Evolutionary conservation across 2,797 vertebrate species (phyloP), one percentile per base, ranked within the genome.

Genomic region (Protonibea diacanthus): DNA sequence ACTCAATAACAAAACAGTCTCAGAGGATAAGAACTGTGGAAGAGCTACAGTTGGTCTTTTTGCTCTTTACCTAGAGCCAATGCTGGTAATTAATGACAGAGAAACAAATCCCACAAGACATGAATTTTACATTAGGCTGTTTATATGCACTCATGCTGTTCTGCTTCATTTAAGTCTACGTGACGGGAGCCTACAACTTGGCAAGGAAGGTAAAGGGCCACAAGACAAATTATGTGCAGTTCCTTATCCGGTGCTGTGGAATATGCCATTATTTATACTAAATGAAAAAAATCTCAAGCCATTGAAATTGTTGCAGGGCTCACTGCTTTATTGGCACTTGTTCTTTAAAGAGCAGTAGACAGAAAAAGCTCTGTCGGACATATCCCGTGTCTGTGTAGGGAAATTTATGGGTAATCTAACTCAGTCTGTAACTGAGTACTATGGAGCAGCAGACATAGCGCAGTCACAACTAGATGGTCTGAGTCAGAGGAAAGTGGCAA

Each of bases 101-200:
- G 74, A 85, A 90, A 92, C 84, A 91, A 91, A 90, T 89, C 93
- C 91, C 90, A 80, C 80, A 80, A 85, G 91, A 91, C 91, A 92
- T 93, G 84, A 91, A 94, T 93, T 93, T 93, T 91, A 77, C 87
- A 94, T 92, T 63, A 91, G 88, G 83, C 74, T 91, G 88, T 91
- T 93, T 90, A 88, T 88, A 85, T 83, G 77, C 75, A 14, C 74
- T 82, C 77, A 74, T 78, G 77, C 86, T 77, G 87, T 70, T 86
- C 75, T 62, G 68, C 78, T 79, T 74, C 62, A 83, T 89, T 82
- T 80, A 48, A 73, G 60, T 82, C 66, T 80, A 65, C 53, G 52
- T 76, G 89, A 88, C 44, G 18, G 29, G 71, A 83, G 84, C 68
- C 45, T 61, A 73, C 44, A n/a, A 74, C 81, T 64, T 59, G 52